phyloP scores from a whole-genome alignment of 2,888 invertebrate species.

The Galerucella nymphaeae region DNA sequence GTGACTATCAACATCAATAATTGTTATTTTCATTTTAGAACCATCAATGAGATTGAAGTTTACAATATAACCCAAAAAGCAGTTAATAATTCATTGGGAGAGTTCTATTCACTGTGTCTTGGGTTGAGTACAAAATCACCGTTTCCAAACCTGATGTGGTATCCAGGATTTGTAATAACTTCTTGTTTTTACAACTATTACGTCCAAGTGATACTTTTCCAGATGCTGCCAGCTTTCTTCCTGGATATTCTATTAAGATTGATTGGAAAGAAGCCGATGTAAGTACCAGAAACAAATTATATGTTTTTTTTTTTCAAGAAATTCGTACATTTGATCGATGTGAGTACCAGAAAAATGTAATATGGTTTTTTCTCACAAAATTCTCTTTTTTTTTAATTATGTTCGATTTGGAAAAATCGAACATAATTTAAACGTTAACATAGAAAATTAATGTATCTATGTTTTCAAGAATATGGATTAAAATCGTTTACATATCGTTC shows the following conservation, averaged over 20 bases:
- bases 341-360: no score
- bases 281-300: conserved; percentile 36
- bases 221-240: conserved; percentile 79
- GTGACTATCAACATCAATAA: no score
- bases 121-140: conserved; percentile 70
- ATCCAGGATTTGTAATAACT: conserved; percentile 71
- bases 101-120: conserved; percentile 65
- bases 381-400: no score
- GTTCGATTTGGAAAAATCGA: no score
- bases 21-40: no score
- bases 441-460: no score
- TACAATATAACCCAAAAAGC: conserved; percentile 84
- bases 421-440: no score
- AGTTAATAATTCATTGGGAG: conserved; percentile 72
- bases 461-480: no score
- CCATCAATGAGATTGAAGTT: conserved; percentile 68
- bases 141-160: conserved; percentile 78
- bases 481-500: no score
- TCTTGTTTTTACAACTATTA: conserved; percentile 72
- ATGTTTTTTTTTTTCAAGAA: no score
- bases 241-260: conserved; percentile 76
- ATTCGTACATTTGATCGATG: no score
- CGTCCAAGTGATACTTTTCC: conserved; percentile 56
- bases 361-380: no score
- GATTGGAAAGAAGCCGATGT: conserved; percentile 78